A percentile compares a stretch with the other conserved stretches of the same genome.
Evolutionary conservation across 1,140 invertebrate species (phyloP).

Genomic region (Tetraneura akinire): DNA sequence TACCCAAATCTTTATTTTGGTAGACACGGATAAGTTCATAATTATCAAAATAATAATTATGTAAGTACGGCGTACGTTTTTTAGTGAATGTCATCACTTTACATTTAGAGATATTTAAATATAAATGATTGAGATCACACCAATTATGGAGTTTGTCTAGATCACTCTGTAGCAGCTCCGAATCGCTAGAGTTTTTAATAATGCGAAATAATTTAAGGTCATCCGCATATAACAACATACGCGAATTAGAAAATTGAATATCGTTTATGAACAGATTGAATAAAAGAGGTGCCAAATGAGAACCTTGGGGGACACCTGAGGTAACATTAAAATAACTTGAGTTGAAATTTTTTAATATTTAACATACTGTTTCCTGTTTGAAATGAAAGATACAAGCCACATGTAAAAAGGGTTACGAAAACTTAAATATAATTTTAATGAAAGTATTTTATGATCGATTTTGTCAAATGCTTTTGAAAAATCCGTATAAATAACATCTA

Average conservation of each 20-base stretch:
- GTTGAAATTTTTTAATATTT: not conserved
- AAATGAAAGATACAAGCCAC: slow-evolving; percentile 60
- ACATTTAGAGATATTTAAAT: not conserved
- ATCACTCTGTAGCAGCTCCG: not conserved
- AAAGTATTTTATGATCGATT: not conserved
- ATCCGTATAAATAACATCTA: not conserved
- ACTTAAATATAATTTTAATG: not conserved
- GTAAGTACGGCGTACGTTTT: not conserved
- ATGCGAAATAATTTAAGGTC: not conserved
- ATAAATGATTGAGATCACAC: not conserved
- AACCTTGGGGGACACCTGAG: not conserved
- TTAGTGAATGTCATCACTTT: not conserved
- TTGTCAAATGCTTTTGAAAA: not conserved
- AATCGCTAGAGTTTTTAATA: not conserved
- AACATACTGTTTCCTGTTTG: not conserved
- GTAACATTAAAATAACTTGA: not conserved
- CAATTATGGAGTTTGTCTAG: not conserved
- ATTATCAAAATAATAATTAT: not conserved
- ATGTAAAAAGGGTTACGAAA: not conserved
- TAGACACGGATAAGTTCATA: not conserved
- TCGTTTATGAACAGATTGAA: not conserved
- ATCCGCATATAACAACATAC: not conserved
- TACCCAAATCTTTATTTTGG: not conserved
- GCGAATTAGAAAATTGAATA: not conserved
- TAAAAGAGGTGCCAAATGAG: not conserved